A percentile compares a stretch with the other conserved stretches of the same genome.
These are phyloP conservation scores for Hyperoodon ampullatus DNA, from an alignment of 2,113 vertebrate species.

Conservation along the genomic window DNA sequence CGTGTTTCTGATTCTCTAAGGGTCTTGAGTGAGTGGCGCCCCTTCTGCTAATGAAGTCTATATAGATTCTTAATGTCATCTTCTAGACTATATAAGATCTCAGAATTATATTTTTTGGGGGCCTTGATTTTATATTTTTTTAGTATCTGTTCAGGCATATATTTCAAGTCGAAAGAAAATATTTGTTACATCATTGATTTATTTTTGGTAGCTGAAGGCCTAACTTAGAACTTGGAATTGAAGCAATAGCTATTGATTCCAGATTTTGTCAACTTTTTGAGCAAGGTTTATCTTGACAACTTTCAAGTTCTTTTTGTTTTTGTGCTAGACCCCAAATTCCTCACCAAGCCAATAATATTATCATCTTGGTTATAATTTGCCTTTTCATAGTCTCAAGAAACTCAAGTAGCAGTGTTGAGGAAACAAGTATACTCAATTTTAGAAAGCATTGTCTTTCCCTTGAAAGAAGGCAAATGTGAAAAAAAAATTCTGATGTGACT, in stretches of 20 bases:
- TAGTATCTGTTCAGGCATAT: not conserved
- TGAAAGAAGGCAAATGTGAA: not conserved
- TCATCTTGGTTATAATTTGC: conserved; percentile 8
- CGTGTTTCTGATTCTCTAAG: not conserved
- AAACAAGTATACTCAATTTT: not conserved
- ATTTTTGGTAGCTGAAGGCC: not conserved
- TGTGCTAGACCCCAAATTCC: not conserved
- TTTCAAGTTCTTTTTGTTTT: conserved; percentile 35
- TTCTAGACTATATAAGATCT: not conserved
- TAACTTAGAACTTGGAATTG: not conserved
- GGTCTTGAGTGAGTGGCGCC: not conserved
- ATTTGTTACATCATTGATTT: not conserved
- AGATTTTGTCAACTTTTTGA: not conserved
- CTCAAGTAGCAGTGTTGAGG: not conserved
- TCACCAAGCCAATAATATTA: not conserved
- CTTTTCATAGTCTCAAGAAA: not conserved
- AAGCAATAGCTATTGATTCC: not conserved
- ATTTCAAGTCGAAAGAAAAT: not conserved
- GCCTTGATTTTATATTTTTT: not conserved
- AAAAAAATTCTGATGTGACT: not conserved
- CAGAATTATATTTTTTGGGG: not conserved
- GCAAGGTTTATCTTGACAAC: not conserved
- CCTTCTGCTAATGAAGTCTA: not conserved
- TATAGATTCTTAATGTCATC: not conserved
- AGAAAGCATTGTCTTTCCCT: not conserved